Evolutionary conservation across 2,888 invertebrate species (phyloP).

Genomic region (Doris montereyensis): DNA sequence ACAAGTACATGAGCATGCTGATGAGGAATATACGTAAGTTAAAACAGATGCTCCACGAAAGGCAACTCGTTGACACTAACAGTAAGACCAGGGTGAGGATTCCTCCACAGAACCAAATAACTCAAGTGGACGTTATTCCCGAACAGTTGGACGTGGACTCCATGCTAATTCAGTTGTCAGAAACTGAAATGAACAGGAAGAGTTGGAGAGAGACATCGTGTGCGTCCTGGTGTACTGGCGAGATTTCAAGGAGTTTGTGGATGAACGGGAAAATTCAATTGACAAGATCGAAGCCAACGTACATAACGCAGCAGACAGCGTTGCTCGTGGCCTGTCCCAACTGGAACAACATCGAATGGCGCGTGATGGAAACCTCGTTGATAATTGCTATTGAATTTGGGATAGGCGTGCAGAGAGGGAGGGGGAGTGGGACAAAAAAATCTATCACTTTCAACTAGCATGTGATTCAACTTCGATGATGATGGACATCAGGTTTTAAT

Average conservation of each 20-base stretch:
- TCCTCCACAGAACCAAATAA: too few species aligned
- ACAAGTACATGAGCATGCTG: constrained; percentile 37
- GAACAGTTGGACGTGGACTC: constrained; percentile 31
- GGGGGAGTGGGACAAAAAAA: too few species aligned
- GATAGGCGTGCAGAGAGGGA: too few species aligned
- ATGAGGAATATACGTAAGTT: constrained; percentile 22
- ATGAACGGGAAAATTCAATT: background rate
- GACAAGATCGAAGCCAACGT: background rate
- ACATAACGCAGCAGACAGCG: background rate
- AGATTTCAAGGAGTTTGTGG: background rate
- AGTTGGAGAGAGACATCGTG: constrained; percentile 28
- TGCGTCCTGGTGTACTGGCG: constrained; percentile 23
- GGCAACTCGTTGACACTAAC: too few species aligned
- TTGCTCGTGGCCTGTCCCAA: background rate
- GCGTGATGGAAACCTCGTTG: too few species aligned
- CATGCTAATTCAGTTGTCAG: constrained; percentile 28
- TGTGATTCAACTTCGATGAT: too few species aligned
- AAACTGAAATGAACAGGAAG: constrained; percentile 24
- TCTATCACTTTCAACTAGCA: too few species aligned
- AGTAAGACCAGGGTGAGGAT: too few species aligned
- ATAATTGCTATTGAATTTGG: too few species aligned
- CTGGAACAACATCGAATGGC: too few species aligned
- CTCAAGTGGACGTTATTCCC: constrained; percentile 15
- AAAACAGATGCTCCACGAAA: constrained; percentile 14
- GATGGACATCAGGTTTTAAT: too few species aligned